A percentile compares a stretch with the other conserved stretches of the same genome.
These are phyloP conservation scores for Stegana nigrithorax DNA, from an alignment of 2,888 invertebrate genomes.

Conservation along the genomic window DNA sequence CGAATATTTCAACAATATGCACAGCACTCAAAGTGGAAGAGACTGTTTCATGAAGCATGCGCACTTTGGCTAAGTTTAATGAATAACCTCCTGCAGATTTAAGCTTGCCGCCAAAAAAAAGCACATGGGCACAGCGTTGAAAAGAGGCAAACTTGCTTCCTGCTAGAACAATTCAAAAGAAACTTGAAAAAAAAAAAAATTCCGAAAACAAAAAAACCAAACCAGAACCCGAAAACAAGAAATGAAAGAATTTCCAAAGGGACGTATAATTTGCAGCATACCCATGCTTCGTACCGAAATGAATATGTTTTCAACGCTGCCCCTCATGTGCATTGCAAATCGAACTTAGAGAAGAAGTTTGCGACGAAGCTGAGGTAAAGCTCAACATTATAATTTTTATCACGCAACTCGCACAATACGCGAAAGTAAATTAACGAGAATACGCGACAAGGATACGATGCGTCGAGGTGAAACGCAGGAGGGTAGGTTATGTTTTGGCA, in stretches of 20 bases:
- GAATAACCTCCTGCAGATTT: background rate
- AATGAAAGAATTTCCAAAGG: no score
- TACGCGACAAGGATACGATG: background rate
- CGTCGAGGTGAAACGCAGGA: background rate
- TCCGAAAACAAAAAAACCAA: background rate
- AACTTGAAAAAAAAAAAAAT: background rate
- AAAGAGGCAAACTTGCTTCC: background rate
- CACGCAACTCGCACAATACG: no score
- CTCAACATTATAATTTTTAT: background rate
- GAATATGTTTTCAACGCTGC: no score
- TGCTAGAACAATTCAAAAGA: background rate
- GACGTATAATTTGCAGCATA: no score
- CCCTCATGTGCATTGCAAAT: no score
- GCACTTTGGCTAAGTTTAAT: background rate
- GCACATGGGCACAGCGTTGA: background rate
- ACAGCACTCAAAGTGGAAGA: no score
- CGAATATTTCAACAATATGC: no score
- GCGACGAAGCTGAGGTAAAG: no score
- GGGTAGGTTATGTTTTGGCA: constrained; percentile 3
- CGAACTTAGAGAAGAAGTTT: no score
- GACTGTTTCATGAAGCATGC: no score
- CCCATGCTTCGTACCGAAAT: background rate
- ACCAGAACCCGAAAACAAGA: background rate
- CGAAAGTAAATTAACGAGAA: background rate
- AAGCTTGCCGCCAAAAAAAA: constrained; percentile 5